Base-by-base conservation (phyloP, 2,113 vertebrate genomes). In the Pagrus major region DNA sequence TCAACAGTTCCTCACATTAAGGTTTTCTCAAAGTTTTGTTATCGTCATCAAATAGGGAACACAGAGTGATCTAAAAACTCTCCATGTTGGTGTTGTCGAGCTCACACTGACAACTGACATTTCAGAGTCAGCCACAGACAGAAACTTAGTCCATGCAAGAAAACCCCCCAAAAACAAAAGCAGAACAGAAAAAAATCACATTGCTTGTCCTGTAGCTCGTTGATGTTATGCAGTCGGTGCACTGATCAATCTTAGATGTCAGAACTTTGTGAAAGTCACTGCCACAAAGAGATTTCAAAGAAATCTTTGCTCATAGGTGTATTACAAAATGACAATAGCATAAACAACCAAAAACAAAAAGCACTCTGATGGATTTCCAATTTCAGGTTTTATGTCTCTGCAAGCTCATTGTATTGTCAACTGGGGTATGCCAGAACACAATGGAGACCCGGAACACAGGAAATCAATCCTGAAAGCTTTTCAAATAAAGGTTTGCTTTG, bases 21-120 rank as follows among this genome's bases (percentile, higher is more conserved):
- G 59, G 31, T 51, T 77, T 79, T 46, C 41, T 74, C 68, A 74
- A 54, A 76, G 51, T 59, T 64, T 5, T 70, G 52, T 71, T 59
- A 44, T 6, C 54, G 42, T 55, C 51, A 25, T 0, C 5, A 44
- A 31, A 46, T 37, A 9, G 35, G 14, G 2, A 74, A 37, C 44
- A 29, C 20, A 23, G 6, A 9, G 35, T 35, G 25, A 15, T 46
- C 1, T 68, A 41, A 82, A 27, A 58, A 33, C 16, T 47, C 64
- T 59, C 61, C 66, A 33, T 46, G 44, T 7, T 39, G 39, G 27
- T 37, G 75, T 37, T 60, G 72, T 74, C 27, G 61, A 44, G 54
- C 1, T 3, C 49, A 60, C 15, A 31, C 49, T 44, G 49, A 71
- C 9, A 51, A 56, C 9, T 64, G 69, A 68, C 69, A 74, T 75